A percentile compares a stretch with the other conserved stretches of the same genome.
These are phyloP conservation scores for Eulacestoma nigropectus DNA, from an alignment of 2,113 vertebrate genomes.

Conservation along the genomic window DNA sequence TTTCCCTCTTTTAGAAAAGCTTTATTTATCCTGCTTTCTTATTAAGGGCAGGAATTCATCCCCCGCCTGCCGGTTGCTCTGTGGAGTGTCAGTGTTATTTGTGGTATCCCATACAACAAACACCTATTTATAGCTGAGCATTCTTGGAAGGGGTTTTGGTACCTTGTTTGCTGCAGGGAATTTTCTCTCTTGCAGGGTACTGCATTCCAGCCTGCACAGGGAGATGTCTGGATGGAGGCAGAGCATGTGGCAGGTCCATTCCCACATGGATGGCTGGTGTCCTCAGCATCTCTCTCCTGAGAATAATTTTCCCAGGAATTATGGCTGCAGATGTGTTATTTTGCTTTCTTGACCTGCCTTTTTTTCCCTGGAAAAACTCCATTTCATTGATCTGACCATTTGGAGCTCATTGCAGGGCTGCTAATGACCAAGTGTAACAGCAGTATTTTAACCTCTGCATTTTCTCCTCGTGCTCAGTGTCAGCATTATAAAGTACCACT, in stretches of 20 bases:
- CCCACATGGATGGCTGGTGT: neutral
- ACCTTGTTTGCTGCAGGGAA: neutral
- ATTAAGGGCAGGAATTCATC: slow-evolving; percentile 26
- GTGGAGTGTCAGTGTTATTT: neutral
- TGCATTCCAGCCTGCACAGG: neutral
- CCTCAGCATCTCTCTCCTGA: neutral
- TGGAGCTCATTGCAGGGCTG: neutral
- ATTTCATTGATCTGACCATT: neutral
- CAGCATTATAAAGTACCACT: slow-evolving; percentile 26
- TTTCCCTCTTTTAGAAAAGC: neutral
- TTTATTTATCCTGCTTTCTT: neutral
- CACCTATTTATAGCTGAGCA: slow-evolving; percentile 23
- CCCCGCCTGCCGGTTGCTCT: neutral
- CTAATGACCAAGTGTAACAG: neutral
- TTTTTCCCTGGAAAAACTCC: neutral
- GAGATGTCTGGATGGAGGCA: neutral
- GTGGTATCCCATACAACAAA: neutral
- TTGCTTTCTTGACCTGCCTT: neutral
- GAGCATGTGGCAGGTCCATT: neutral
- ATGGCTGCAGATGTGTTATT: neutral
- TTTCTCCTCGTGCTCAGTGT: neutral
- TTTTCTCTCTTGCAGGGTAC: neutral
- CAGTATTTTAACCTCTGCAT: neutral
- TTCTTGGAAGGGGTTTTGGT: neutral
- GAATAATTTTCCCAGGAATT: neutral